Evolutionary conservation across 2,888 invertebrate genomes (phyloP), one percentile per base, ranked within the genome.

Genomic region (Globia sparganii): DNA sequence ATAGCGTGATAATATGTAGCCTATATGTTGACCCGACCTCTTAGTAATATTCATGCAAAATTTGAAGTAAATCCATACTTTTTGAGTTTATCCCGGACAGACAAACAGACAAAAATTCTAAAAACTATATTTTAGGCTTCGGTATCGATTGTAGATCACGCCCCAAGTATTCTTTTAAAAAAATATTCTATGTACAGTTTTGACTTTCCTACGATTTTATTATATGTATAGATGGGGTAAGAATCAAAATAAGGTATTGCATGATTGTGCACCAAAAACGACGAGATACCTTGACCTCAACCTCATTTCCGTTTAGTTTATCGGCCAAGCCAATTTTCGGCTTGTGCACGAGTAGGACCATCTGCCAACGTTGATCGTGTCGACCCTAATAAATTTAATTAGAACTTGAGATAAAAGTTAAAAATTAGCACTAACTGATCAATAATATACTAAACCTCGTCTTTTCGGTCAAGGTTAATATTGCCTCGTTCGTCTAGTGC

Each of bases 361-460:
- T 76, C 53, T 81, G 76, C 64, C 64, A 69, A 53, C 43, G 4
- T 43, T n/a, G 37, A 59, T 59, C 37, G 49, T 56, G 53, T 65
- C 46, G 37, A 82, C 58, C 64, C 37, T 40, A 61, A 46, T n/a
- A 59, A 79, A 62, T 2, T n/a, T 21, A 21, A 58, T 28, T 46
- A 34, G n/a, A 31, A 31, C 13, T 80, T 43, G 3, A 9, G 31
- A 28, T 13, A 34, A 13, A 59, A 56, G 25, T 56, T 49, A 56
- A 59, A 37, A 59, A 69, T 53, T 43, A 67, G 31, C 9, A 53
- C 40, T 62, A 61, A 59, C 34, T 37, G 40, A 53, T 37, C 15
- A 65, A 31, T 31, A 75, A 49, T 13, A 40, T 8, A 3, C 28
- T 49, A 25, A 46, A 61, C 53, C 31, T 31, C 25, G 13, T 56